Conservation (phyloP, 2,888 invertebrate species). For the Zelleria hepariella region DNA sequence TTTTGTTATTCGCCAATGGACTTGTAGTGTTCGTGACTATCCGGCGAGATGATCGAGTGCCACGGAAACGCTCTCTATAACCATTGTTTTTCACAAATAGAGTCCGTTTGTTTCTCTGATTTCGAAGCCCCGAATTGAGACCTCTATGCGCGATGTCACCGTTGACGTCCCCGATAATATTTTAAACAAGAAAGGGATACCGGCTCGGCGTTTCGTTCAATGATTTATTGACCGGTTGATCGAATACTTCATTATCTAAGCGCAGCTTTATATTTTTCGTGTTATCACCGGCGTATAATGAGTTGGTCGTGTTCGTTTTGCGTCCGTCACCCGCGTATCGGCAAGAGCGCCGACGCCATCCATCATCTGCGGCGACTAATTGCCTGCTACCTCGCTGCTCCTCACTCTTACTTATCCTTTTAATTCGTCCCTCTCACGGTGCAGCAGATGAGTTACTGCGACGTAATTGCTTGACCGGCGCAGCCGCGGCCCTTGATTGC, state of each 20-base stretch:
- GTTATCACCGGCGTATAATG: slow-evolving; percentile 69
- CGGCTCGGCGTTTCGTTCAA: neutral
- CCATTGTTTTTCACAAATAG: neutral
- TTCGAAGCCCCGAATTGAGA: neutral
- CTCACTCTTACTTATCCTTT: slow-evolving; percentile 62
- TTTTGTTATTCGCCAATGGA: slow-evolving; percentile 44
- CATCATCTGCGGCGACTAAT: slow-evolving; percentile 66
- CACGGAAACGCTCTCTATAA: neutral
- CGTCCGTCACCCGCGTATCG: slow-evolving; percentile 51
- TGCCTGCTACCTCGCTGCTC: slow-evolving; percentile 59
- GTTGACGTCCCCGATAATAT: neutral
- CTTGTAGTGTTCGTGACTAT: slow-evolving; percentile 32
- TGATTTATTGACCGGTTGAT: slow-evolving; percentile 3
- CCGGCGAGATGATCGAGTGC: slow-evolving; percentile 11
- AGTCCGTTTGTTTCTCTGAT: neutral
- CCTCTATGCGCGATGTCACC: neutral
- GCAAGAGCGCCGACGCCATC: slow-evolving; percentile 18
- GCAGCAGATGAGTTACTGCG: slow-evolving; percentile 33
- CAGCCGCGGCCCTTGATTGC: slow-evolving; percentile 38
- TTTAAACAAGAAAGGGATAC: neutral
- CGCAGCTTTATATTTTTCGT: slow-evolving; percentile 7
- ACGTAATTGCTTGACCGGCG: slow-evolving; percentile 54
- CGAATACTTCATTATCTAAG: slow-evolving; percentile 6
- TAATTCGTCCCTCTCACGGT: slow-evolving; percentile 56
- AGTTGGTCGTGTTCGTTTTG: slow-evolving; percentile 58